Evolutionary conservation across 2,888 invertebrate species (phyloP).

Genomic region (Ectemnius lituratus): DNA sequence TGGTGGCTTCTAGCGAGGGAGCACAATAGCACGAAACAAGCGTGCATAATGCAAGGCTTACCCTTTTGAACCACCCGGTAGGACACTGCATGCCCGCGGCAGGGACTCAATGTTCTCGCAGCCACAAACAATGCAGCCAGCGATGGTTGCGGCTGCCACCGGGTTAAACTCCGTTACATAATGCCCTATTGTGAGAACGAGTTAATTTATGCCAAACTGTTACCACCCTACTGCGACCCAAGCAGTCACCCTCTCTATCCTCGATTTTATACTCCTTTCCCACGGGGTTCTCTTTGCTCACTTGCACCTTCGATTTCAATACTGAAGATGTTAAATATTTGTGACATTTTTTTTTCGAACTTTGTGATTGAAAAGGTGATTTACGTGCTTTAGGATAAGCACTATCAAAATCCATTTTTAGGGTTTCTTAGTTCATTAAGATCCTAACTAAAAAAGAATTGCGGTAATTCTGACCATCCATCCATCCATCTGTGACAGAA

Average conservation of each 20-base stretch:
- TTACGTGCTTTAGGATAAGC: too few relatives aligned
- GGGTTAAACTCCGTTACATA: constrained; percentile 59
- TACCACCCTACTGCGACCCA: constrained; percentile 35
- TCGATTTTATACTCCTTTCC: constrained; percentile 5
- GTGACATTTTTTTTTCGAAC: too few relatives aligned
- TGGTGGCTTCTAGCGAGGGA: constrained; percentile 27
- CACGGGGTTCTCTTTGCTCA: neutral
- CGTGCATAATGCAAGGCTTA: constrained; percentile 56
- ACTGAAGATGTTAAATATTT: neutral
- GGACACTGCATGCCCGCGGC: constrained; percentile 24
- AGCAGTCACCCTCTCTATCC: constrained; percentile 3
- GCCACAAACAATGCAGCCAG: constrained; percentile 64
- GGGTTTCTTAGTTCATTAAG: too few relatives aligned
- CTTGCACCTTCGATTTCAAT: neutral
- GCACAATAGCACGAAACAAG: constrained; percentile 52
- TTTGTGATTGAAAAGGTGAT: too few relatives aligned
- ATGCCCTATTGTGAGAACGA: constrained; percentile 62
- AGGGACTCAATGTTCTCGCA: constrained; percentile 34
- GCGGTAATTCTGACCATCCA: too few relatives aligned
- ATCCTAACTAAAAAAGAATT: too few relatives aligned
- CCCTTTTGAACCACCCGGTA: constrained; percentile 32
- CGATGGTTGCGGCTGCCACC: constrained; percentile 42
- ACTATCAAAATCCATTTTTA: too few relatives aligned
- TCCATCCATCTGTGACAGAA: too few relatives aligned
- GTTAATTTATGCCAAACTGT: constrained; percentile 67